These are phyloP conservation scores for Leptinotarsa tumamoca DNA, from an alignment of 2,888 invertebrate genomes.

Conservation along the genomic window DNA sequence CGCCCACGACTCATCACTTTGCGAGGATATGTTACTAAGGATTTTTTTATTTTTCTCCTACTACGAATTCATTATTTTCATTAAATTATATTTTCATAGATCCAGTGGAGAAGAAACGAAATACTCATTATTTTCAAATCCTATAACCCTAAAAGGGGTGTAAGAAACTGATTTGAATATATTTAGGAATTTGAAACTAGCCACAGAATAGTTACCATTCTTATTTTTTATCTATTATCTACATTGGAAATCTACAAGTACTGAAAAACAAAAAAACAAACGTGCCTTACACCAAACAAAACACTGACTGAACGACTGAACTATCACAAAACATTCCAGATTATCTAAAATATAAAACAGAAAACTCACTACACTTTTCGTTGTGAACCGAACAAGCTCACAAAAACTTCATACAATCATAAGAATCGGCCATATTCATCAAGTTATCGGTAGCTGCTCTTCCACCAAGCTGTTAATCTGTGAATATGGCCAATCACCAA, in stretches of 20 bases:
- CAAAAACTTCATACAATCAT: constrained; percentile 36
- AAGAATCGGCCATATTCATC: constrained; percentile 59
- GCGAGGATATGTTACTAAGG: no score
- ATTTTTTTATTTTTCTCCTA: no score
- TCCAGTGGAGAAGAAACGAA: not conserved
- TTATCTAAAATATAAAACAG: not conserved
- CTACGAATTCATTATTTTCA: not conserved
- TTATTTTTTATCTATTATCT: constrained; percentile 2
- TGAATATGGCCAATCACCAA: constrained; percentile 64
- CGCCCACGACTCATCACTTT: no score
- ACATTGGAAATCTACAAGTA: not conserved
- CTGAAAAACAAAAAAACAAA: not conserved
- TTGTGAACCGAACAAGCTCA: constrained; percentile 31
- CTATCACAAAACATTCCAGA: not conserved
- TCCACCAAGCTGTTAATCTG: constrained; percentile 56
- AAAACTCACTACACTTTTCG: not conserved
- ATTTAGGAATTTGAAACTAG: no score
- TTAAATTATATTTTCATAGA: not conserved
- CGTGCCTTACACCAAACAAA: constrained; percentile 1
- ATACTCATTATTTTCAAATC: not conserved
- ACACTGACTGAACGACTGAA: not conserved
- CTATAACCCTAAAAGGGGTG: not conserved
- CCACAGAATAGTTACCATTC: not conserved
- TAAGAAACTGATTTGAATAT: not conserved
- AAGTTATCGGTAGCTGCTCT: constrained; percentile 46